A percentile compares a stretch with the other conserved stretches of the same genome.
Evolutionary conservation across 2,113 vertebrate species (phyloP).

Genomic region (Mobula hypostoma): DNA sequence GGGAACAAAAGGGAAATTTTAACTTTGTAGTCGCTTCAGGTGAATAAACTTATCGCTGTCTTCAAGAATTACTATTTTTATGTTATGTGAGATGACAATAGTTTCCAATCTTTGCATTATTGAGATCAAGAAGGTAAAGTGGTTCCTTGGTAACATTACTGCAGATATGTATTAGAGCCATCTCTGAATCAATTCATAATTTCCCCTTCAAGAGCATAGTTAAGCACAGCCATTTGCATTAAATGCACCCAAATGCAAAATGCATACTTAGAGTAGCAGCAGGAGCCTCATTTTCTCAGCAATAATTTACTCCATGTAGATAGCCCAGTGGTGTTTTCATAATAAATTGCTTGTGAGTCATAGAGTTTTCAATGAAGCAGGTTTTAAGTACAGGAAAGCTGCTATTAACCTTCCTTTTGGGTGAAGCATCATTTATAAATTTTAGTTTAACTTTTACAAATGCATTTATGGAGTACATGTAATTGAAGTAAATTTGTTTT

Average conservation of each 20-base stretch:
- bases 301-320: conserved; percentile 84
- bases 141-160: background rate
- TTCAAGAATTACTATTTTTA: conserved; percentile 1
- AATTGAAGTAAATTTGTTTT: conserved; percentile 10
- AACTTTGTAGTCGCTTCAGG: background rate
- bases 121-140: conserved; percentile 18
- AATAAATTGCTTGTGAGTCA: conserved; percentile 97
- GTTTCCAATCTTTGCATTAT: background rate
- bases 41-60: background rate
- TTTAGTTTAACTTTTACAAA: conserved; percentile 9
- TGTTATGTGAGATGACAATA: background rate
- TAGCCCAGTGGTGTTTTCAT: conserved; percentile 76
- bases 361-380: conserved; percentile 49
- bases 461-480: background rate
- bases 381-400: conserved; percentile 36
- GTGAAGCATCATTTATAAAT: conserved; percentile 4
- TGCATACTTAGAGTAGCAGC: conserved; percentile 65
- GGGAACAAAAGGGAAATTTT: conserved; percentile 4
- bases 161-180: background rate
- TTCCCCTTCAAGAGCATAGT: conserved; percentile 63
- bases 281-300: conserved; percentile 91
- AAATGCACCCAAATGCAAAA: conserved; percentile 80
- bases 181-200: conserved; percentile 38
- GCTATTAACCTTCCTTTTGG: conserved; percentile 31
- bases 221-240: conserved; percentile 59